A percentile compares a stretch with the other conserved stretches of the same genome.
These are phyloP conservation scores for Fragum whitleyi DNA, from an alignment of 2,888 invertebrate genomes.

Conservation along the genomic window DNA sequence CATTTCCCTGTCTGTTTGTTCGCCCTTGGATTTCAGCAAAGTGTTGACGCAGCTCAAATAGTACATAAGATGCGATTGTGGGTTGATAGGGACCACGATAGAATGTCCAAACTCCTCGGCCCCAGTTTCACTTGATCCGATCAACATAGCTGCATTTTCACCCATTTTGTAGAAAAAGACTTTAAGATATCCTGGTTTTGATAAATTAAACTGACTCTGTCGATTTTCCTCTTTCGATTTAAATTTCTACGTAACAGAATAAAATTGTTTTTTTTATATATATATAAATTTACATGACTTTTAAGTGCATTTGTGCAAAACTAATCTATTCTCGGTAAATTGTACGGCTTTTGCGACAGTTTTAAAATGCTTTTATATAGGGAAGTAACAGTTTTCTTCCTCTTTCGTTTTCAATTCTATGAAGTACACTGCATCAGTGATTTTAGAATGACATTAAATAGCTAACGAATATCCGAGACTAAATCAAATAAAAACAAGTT, in stretches of 20 bases:
- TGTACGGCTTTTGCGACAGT: too few relatives aligned
- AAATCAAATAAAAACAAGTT: too few relatives aligned
- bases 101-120: constrained; percentile 27
- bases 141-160: constrained; percentile 1
- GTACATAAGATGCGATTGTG: constrained; percentile 38
- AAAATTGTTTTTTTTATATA: too few relatives aligned
- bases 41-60: constrained; percentile 38
- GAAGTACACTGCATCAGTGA: background rate
- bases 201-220: too few relatives aligned
- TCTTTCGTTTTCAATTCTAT: background rate
- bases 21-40: constrained; percentile 27
- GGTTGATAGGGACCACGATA: constrained; percentile 32
- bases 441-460: too few relatives aligned
- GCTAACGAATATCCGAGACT: too few relatives aligned
- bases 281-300: too few relatives aligned
- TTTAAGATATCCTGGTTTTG: too few relatives aligned
- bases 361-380: background rate
- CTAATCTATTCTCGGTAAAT: too few relatives aligned
- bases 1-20: constrained; percentile 29
- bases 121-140: constrained; percentile 27
- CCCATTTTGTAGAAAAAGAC: constrained; percentile 12
- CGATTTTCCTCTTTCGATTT: too few relatives aligned
- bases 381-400: constrained; percentile 5
- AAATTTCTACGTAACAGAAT: too few relatives aligned
- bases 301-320: too few relatives aligned